Evolutionary conservation across 2,113 vertebrate species (phyloP).

Genomic region (Anolis sagrei): DNA sequence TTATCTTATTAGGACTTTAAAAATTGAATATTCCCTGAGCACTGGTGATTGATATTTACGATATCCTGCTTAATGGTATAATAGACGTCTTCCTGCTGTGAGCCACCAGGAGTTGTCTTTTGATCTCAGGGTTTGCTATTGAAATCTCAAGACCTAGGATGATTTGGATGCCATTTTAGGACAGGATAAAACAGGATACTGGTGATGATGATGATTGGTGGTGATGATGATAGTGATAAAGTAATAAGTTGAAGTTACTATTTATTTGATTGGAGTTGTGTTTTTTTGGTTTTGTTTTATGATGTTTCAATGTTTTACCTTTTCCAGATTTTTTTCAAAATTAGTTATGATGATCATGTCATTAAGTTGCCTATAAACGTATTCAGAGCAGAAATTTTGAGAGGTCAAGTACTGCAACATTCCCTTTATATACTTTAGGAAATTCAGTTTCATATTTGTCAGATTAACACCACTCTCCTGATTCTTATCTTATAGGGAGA

Average conservation of each 20-base stretch:
- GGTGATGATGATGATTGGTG: no score
- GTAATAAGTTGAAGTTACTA: background rate
- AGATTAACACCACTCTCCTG: background rate
- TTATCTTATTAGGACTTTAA: no score
- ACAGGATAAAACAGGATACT: background rate
- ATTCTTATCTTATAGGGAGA: background rate
- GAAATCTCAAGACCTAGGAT: no score
- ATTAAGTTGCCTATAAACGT: background rate
- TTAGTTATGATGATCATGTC: background rate
- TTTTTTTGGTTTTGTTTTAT: background rate
- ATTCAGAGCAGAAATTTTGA: background rate
- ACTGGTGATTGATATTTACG: no score
- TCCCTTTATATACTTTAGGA: no score
- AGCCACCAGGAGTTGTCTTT: no score
- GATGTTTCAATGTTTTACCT: background rate
- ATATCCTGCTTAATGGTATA: no score
- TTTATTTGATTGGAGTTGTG: background rate
- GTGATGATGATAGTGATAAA: no score
- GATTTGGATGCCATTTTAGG: background rate
- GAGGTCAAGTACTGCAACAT: background rate
- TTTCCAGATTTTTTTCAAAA: background rate
- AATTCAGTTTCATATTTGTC: background rate
- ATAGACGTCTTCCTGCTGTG: no score
- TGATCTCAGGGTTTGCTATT: no score
- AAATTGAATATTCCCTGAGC: no score